Percentiles rank a stretch among this genome's conserved stretches.
Conservation (phyloP, 2,113 vertebrate genomes). For the Oriolus oriolus region DNA sequence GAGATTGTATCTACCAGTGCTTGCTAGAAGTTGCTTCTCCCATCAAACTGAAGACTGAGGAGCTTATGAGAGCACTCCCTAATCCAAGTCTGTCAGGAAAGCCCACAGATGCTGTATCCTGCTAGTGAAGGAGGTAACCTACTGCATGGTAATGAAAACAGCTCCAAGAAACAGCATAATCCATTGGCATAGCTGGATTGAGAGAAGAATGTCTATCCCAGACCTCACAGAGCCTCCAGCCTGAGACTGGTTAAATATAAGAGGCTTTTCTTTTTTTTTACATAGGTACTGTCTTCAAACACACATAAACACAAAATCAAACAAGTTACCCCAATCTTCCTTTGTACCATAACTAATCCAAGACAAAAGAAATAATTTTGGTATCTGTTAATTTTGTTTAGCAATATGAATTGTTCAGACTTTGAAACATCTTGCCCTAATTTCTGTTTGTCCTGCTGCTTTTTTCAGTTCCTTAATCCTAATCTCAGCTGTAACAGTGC, state of each 20-base stretch:
- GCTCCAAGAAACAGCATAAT: background rate
- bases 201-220: background rate
- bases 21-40: background rate
- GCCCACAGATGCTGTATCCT: background rate
- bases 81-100: background rate
- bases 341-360: background rate
- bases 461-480: background rate
- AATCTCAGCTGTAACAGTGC: background rate
- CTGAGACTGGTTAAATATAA: background rate
- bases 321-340: background rate
- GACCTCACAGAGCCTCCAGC: background rate
- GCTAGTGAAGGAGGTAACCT: background rate
- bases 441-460: background rate
- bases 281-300: background rate
- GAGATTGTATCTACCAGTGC: background rate
- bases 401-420: background rate
- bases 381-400: background rate
- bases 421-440: background rate
- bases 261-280: background rate
- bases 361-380: background rate
- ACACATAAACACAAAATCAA: background rate
- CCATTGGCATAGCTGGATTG: background rate
- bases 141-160: background rate
- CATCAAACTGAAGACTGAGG: background rate
- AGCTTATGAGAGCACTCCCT: background rate